A percentile compares a stretch with the other conserved stretches of the same genome.
Evolutionary conservation across 1,140 invertebrate genomes (phyloP).

Genomic region (Hycleus cichorii): DNA sequence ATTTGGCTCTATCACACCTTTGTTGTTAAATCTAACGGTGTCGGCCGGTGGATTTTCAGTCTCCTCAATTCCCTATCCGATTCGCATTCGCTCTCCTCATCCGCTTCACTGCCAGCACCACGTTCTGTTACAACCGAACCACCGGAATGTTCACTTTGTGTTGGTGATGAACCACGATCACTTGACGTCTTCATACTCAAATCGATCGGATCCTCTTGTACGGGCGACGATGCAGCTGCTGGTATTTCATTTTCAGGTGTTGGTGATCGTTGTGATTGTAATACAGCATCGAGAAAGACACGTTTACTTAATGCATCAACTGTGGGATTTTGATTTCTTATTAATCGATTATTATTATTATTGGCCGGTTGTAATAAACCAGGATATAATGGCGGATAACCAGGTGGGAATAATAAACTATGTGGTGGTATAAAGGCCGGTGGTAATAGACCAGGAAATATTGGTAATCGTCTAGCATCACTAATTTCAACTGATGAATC

Average conservation of each 20-base stretch:
- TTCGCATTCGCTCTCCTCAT: conserved; percentile 50
- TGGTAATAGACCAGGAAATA: conserved; percentile 51
- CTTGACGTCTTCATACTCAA: conserved; percentile 60
- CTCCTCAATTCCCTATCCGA: conserved; percentile 46
- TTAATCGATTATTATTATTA: conserved; percentile 54
- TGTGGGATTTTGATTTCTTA: conserved; percentile 40
- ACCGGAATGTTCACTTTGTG: conserved; percentile 45
- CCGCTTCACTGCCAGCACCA: conserved; percentile 47
- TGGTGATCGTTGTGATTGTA: conserved; percentile 56
- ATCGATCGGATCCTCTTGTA: conserved; percentile 69
- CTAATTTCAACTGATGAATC: conserved; percentile 60
- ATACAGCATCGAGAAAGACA: conserved; percentile 62
- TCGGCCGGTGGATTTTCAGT: conserved; percentile 45
- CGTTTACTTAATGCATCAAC: conserved; percentile 56
- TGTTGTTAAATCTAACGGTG: conserved; percentile 61
- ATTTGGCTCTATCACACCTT: conserved; percentile 40
- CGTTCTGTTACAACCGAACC: conserved; percentile 44
- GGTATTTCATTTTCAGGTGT: conserved; percentile 41
- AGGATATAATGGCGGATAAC: conserved; percentile 54
- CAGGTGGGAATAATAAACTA: conserved; percentile 56
- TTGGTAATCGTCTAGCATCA: conserved; percentile 52
- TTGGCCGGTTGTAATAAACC: conserved; percentile 49
- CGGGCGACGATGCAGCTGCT: conserved; percentile 33
- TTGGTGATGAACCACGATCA: conserved; percentile 43
- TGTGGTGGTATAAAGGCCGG: conserved; percentile 58